Conservation (phyloP, 2,888 invertebrate species). For the Muschampia plurimacula region DNA sequence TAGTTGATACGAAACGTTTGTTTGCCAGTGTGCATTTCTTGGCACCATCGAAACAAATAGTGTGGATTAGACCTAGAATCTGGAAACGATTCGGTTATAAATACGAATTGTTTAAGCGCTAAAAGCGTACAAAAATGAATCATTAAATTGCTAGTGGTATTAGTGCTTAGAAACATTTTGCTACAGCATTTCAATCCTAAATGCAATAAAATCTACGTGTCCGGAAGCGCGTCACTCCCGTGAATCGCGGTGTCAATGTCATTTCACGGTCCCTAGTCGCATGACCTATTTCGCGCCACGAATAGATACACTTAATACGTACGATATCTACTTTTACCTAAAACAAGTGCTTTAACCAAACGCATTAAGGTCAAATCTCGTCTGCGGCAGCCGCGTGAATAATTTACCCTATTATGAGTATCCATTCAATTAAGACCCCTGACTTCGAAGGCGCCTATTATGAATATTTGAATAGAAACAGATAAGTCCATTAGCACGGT, state of each 20-base stretch:
- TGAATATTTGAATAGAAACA: constrained; percentile 54
- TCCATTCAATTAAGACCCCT: constrained; percentile 66
- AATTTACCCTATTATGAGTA: constrained; percentile 61
- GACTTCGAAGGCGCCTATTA: constrained; percentile 55
- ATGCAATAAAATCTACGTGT: constrained; percentile 9
- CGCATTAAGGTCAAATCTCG: constrained; percentile 51
- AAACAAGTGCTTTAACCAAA: constrained; percentile 44
- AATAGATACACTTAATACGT: constrained; percentile 53
- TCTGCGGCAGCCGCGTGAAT: constrained; percentile 50
- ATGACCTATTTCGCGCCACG: constrained; percentile 50
- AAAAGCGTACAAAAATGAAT: not conserved
- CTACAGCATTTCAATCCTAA: not conserved
- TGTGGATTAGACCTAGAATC: constrained; percentile 43
- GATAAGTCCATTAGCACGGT: constrained; percentile 52
- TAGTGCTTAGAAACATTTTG: not conserved
- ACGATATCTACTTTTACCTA: constrained; percentile 6
- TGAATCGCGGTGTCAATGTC: constrained; percentile 42
- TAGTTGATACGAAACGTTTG: constrained; percentile 45
- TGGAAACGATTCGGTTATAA: constrained; percentile 32
- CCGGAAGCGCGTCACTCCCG: constrained; percentile 14
- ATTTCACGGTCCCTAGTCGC: constrained; percentile 45
- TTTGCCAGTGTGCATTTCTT: constrained; percentile 51
- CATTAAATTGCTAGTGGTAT: not conserved
- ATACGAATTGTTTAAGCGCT: constrained; percentile 28
- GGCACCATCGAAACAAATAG: constrained; percentile 54